Conservation (phyloP, 2,888 invertebrate species). For the Diplolepis rosae region DNA sequence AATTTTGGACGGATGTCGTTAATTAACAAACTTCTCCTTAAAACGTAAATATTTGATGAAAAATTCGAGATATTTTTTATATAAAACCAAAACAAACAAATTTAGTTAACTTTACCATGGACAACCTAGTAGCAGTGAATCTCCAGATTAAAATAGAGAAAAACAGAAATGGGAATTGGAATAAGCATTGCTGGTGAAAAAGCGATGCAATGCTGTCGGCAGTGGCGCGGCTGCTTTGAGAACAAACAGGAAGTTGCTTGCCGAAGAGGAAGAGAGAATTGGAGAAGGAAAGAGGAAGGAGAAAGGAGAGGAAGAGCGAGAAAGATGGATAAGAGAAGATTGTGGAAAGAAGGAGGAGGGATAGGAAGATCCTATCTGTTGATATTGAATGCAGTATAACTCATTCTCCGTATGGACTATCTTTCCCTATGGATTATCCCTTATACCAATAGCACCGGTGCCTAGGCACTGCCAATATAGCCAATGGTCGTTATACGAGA, state of each 20-base stretch:
- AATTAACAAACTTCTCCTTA: no score
- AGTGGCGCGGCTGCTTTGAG: constrained; percentile 24
- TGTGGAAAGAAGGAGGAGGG: constrained; percentile 6
- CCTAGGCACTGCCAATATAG: constrained; percentile 19
- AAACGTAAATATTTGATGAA: no score
- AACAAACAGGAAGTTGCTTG: constrained; percentile 11
- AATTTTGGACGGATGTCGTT: no score
- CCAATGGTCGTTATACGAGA: constrained; percentile 24
- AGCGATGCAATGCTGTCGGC: constrained; percentile 18
- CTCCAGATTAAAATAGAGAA: constrained; percentile 15
- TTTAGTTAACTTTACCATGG: no score
- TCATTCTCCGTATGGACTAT: constrained; percentile 30
- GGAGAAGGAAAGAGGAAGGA: not conserved
- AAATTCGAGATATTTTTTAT: no score
- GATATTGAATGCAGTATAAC: constrained; percentile 30
- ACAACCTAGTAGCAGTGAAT: no score
- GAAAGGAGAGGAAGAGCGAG: not conserved
- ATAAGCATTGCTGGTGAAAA: constrained; percentile 49
- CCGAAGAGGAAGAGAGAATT: not conserved
- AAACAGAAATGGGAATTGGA: constrained; percentile 36
- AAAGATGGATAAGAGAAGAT: constrained; percentile 22
- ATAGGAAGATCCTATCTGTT: constrained; percentile 20
- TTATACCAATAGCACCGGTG: constrained; percentile 25
- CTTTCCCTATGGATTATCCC: constrained; percentile 26
- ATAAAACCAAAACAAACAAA: no score